Conservation (phyloP, 2,797 vertebrate genomes). For the Clamator glandarius region DNA sequence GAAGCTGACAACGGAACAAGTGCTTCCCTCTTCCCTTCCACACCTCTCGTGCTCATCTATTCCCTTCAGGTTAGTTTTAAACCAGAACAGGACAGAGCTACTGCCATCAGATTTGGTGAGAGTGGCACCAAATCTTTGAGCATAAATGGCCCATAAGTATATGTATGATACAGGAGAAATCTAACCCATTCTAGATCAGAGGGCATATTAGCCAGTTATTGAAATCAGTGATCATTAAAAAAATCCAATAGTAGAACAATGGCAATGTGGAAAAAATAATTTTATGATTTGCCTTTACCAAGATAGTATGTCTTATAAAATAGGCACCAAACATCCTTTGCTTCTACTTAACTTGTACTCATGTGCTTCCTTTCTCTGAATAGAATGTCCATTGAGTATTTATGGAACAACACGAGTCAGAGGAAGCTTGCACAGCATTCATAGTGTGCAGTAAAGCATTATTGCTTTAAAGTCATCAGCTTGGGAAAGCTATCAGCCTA, state of each 20-base stretch:
- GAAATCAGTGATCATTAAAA: neutral
- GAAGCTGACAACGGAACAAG: accelerated
- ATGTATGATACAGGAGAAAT: neutral
- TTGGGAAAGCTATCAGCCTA: neutral
- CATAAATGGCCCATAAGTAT: neutral
- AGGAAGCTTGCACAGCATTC: neutral
- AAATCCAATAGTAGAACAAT: neutral
- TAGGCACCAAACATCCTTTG: slow-evolving; percentile 40
- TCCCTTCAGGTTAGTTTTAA: neutral
- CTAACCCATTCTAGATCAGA: neutral
- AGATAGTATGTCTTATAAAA: slow-evolving; percentile 45
- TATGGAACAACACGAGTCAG: neutral
- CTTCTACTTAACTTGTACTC: slow-evolving; percentile 59
- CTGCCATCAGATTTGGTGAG: neutral
- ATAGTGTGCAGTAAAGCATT: neutral
- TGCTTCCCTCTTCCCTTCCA: neutral
- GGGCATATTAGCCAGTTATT: neutral
- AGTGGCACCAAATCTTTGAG: neutral
- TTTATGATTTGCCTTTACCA: slow-evolving; percentile 19
- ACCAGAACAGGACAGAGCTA: neutral
- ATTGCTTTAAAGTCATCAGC: neutral
- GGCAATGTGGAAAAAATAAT: neutral
- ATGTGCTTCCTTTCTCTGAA: neutral
- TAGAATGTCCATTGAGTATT: slow-evolving; percentile 62
- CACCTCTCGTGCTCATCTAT: neutral